These are phyloP conservation scores for Apamea epomidion DNA, from an alignment of 2,888 invertebrate species.

Conservation along the genomic window DNA sequence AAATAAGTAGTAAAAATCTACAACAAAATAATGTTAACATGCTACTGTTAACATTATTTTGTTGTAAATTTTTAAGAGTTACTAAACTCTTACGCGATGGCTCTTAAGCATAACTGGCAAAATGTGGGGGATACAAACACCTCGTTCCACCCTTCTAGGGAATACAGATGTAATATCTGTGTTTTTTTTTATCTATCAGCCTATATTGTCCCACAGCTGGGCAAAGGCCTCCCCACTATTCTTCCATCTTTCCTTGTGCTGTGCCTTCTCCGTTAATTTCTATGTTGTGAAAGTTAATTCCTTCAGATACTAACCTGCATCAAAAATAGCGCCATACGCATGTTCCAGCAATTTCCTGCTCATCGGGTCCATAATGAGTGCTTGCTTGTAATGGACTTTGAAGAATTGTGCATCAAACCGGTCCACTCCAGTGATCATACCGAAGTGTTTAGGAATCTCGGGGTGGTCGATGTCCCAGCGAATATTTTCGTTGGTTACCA, in stretches of 20 bases:
- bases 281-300: background rate
- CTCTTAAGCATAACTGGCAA: background rate
- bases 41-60: too few relatives aligned
- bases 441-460: slow-evolving; percentile 92
- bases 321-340: slow-evolving; percentile 92
- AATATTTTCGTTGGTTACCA: slow-evolving; percentile 85
- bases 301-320: slow-evolving; percentile 85
- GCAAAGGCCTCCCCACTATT: too few relatives aligned
- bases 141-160: background rate
- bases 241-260: too few relatives aligned
- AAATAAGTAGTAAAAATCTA: too few relatives aligned
- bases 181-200: too few relatives aligned
- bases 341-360: slow-evolving; percentile 92
- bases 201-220: too few relatives aligned
- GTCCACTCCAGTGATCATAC: slow-evolving; percentile 90
- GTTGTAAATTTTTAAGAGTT: too few relatives aligned
- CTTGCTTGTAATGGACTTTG: slow-evolving; percentile 92
- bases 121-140: background rate
- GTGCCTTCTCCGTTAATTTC: background rate
- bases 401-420: slow-evolving; percentile 93
- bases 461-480: slow-evolving; percentile 84
- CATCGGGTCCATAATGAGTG: slow-evolving; percentile 91
- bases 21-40: too few relatives aligned
- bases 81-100: background rate
- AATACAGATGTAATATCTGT: background rate